These are phyloP conservation scores for Deilephila elpenor DNA, from an alignment of 2,888 invertebrate species.

Conservation along the genomic window DNA sequence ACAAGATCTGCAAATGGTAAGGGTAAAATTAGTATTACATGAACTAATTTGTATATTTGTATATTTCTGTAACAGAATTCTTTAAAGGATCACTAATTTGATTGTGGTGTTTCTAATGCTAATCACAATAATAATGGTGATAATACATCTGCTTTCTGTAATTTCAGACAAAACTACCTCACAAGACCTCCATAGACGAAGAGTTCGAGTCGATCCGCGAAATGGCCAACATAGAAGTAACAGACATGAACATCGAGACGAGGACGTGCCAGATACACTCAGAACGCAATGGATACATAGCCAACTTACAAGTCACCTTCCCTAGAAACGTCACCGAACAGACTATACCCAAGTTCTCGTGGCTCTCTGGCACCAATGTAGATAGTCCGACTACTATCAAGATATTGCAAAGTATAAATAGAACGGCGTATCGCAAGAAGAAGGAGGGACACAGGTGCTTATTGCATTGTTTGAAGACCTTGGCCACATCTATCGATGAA, in stretches of 20 bases:
- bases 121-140: no score
- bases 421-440: slow-evolving; percentile 92
- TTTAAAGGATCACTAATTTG: no score
- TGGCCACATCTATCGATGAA: slow-evolving; percentile 80
- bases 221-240: slow-evolving; percentile 81
- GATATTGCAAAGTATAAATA: slow-evolving; percentile 91
- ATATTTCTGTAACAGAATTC: no score
- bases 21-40: slow-evolving; percentile 13
- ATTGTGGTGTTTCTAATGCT: no score
- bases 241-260: slow-evolving; percentile 85
- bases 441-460: slow-evolving; percentile 94
- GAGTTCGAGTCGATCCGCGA: slow-evolving; percentile 81
- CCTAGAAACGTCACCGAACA: slow-evolving; percentile 80
- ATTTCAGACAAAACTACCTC: slow-evolving; percentile 64
- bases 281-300: slow-evolving; percentile 80
- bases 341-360: slow-evolving; percentile 80
- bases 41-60: no score
- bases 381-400: slow-evolving; percentile 89
- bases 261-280: slow-evolving; percentile 86
- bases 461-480: slow-evolving; percentile 90
- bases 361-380: slow-evolving; percentile 84
- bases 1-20: slow-evolving; percentile 75
- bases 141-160: slow-evolving; percentile 20
- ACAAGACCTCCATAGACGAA: slow-evolving; percentile 71
- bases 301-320: slow-evolving; percentile 85